Base-by-base conservation (phyloP, 2,113 vertebrate species). In the Tringa solitaria region DNA sequence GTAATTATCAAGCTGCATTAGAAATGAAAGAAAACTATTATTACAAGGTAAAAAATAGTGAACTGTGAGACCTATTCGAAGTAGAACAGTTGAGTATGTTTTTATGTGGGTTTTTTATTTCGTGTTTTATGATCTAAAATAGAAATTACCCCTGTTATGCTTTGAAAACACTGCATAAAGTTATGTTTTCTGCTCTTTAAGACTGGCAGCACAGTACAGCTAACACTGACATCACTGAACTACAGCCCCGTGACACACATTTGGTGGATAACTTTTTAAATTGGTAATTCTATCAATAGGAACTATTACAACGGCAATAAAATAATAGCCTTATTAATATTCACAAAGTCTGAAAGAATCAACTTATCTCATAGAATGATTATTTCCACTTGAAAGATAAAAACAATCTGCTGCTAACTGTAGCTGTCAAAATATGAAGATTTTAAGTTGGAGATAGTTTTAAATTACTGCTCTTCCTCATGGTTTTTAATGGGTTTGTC, bases 291-390 rank as follows among this genome's bases (percentile, higher is more conserved):
- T 46, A 63, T 91, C 81, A 81, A 2, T 59, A 65, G 79, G 80
- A 68, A 6, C 69, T 60, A 16, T 43, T 81, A 68, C 14, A 79
- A 18, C 10, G 84, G 76, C 46, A 54, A 30, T 78, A 60, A 81
- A 93, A 68, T 89, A 89, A 95, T 82, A 35, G 56, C 0, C 39
- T 78, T 92, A 72, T 91, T 91, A 95, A 92, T 95, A 95, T 95
- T 95, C 77, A 64, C 33, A 14, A 53, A 46, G 61, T 24, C 81
- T 63, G 89, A 78, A 50, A 79, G 67, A 95, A 94, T 89, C 5
- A 75, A 28, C 72, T 91, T 80, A 84, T 69, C 57, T 88, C n/a
- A 30, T 30, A 12, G 41, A n/a, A n/a, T n/a, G n/a, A n/a, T n/a
- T n/a, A n/a, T n/a, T n/a, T n/a, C n/a, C n/a, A n/a, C n/a, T n/a